Conservation (phyloP, 2,113 vertebrate species). For the Petrocephalus zakoni region DNA sequence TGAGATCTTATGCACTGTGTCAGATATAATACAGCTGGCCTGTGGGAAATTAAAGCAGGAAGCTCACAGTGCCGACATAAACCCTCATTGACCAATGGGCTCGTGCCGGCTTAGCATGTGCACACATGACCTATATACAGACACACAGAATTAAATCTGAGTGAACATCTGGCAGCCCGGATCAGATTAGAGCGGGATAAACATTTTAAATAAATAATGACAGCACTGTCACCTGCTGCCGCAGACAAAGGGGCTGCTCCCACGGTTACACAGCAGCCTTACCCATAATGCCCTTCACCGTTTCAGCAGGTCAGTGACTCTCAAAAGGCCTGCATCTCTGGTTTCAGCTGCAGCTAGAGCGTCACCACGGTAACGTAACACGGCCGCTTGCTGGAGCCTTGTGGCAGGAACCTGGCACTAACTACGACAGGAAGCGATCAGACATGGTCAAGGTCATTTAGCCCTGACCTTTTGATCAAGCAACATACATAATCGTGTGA, state of each 20-base stretch:
- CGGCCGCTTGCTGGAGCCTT: neutral
- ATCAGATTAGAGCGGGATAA: conserved; percentile 20
- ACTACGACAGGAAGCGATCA: neutral
- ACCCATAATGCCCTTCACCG: conserved; percentile 36
- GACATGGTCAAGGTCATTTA: neutral
- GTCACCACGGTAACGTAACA: neutral
- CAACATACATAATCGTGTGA: neutral
- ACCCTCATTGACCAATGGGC: neutral
- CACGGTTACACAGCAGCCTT: conserved; percentile 41
- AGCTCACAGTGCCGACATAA: neutral
- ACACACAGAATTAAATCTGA: neutral
- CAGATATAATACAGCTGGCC: neutral
- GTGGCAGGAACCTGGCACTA: neutral
- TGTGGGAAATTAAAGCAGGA: conserved; percentile 11
- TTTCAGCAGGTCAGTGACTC: neutral
- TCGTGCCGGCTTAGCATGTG: neutral
- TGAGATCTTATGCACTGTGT: neutral
- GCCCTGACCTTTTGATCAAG: neutral
- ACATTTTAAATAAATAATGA: conserved; percentile 20
- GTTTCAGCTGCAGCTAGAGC: neutral
- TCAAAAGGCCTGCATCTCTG: neutral
- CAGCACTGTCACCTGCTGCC: neutral
- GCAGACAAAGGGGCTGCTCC: neutral
- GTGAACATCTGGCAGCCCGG: neutral
- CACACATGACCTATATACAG: conserved; percentile 29